Conservation (phyloP, 2,888 invertebrate species). For the Linyphia triangularis region DNA sequence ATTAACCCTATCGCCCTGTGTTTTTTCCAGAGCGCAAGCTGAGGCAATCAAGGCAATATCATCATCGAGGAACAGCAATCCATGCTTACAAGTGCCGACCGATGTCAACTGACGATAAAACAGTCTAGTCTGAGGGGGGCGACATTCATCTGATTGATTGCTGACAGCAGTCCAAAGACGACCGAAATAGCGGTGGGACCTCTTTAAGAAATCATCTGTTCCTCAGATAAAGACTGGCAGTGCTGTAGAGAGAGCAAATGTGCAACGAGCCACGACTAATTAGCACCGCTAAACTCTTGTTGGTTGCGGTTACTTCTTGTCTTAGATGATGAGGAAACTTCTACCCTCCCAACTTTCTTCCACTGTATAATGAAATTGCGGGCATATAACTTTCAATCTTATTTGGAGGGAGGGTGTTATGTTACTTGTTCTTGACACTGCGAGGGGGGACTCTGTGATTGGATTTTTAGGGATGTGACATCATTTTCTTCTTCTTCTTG, state of each 20-base stretch:
- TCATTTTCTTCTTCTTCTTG: constrained; percentile 29
- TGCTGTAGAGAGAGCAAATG: constrained; percentile 2
- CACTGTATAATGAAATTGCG: constrained; percentile 33
- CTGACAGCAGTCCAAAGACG: constrained; percentile 64
- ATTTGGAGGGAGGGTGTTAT: constrained; percentile 48
- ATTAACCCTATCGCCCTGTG: constrained; percentile 26
- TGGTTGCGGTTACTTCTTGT: constrained; percentile 63
- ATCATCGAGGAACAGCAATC: constrained; percentile 13
- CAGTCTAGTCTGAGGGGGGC: constrained; percentile 40
- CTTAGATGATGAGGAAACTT: constrained; percentile 4
- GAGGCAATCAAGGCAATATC: constrained; percentile 16
- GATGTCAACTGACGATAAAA: constrained; percentile 63
- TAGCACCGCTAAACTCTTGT: constrained; percentile 67
- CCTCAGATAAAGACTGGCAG: constrained; percentile 34
- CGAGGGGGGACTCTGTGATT: constrained; percentile 36
- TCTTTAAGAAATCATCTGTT: constrained; percentile 16
- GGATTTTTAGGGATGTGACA: constrained; percentile 23
- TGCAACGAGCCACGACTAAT: constrained; percentile 72
- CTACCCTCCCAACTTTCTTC: not conserved
- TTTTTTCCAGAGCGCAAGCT: not conserved
- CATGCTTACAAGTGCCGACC: constrained; percentile 57
- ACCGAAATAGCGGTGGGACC: constrained; percentile 51
- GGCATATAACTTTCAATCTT: constrained; percentile 60
- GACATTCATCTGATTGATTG: constrained; percentile 61
- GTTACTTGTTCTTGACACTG: constrained; percentile 48